phyloP scores from a whole-genome alignment of 1,140 invertebrate species.

The Heliconius eleuchia region DNA sequence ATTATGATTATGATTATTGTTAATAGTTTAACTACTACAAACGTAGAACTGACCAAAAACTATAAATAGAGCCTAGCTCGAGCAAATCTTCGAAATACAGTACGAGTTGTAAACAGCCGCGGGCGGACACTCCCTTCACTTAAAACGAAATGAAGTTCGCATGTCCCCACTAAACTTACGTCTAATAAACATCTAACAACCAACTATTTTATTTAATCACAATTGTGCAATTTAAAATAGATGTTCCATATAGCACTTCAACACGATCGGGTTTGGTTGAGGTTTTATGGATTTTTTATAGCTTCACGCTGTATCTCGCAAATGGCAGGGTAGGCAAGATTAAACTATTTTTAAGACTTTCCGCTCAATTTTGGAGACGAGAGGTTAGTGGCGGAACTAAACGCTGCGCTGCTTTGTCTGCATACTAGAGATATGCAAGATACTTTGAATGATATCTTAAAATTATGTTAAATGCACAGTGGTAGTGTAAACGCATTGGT shows the following conservation, averaged over 20 bases:
- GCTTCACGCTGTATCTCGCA: no score
- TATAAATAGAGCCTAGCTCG: neutral
- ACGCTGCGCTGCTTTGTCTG: no score
- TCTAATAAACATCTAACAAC: constrained; percentile 26
- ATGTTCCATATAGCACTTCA: neutral
- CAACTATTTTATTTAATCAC: neutral
- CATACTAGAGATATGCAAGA: no score
- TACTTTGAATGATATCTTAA: no score
- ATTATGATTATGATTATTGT: neutral
- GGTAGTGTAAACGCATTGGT: no score
- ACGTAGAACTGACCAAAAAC: neutral
- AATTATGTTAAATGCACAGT: no score
- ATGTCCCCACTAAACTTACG: constrained; percentile 28
- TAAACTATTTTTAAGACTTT: no score
- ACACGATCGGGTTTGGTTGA: no score
- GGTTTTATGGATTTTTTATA: no score
- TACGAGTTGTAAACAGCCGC: constrained; percentile 21
- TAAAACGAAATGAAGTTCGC: constrained; percentile 30
- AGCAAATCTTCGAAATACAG: neutral
- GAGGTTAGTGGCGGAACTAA: no score
- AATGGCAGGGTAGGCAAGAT: no score
- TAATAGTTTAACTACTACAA: neutral
- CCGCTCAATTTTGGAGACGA: no score
- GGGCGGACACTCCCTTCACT: constrained; percentile 29
- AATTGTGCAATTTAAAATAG: neutral